Evolutionary conservation across 2,888 invertebrate genomes (phyloP).

Genomic region (Heliconius ethilla): DNA sequence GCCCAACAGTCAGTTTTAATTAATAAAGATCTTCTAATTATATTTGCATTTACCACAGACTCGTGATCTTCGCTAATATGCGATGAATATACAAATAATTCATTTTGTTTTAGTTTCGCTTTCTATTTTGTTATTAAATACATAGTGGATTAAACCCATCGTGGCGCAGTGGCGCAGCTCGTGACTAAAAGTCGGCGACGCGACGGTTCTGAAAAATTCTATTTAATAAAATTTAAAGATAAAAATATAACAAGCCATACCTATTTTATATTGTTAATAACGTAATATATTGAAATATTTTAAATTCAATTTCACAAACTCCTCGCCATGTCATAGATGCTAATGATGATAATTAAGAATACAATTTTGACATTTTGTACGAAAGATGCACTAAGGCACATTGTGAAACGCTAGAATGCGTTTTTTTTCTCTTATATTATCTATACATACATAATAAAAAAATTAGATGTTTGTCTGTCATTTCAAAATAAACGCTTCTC

Average conservation of each 20-base stretch:
- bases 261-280: not conserved
- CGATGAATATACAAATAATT: slow-evolving; percentile 20
- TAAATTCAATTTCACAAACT: slow-evolving; percentile 1
- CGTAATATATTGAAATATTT: not conserved
- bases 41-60: slow-evolving; percentile 25
- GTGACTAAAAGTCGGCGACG: no score
- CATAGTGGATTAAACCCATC: not conserved
- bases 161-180: no score
- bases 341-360: slow-evolving; percentile 12
- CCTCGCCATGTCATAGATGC: not conserved
- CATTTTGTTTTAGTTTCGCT: not conserved
- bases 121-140: slow-evolving; percentile 1
- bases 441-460: no score
- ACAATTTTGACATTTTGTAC: slow-evolving; percentile 2
- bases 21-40: slow-evolving; percentile 27
- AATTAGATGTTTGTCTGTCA: no score
- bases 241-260: not conserved
- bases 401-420: not conserved
- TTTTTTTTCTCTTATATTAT: not conserved
- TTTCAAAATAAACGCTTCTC: no score
- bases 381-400: slow-evolving; percentile 3
- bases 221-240: not conserved
- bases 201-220: not conserved
- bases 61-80: slow-evolving; percentile 24
- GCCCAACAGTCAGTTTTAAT: slow-evolving; percentile 15